Evolutionary conservation across 1,140 invertebrate genomes (phyloP).

Genomic region (Tetragonula clypearis): DNA sequence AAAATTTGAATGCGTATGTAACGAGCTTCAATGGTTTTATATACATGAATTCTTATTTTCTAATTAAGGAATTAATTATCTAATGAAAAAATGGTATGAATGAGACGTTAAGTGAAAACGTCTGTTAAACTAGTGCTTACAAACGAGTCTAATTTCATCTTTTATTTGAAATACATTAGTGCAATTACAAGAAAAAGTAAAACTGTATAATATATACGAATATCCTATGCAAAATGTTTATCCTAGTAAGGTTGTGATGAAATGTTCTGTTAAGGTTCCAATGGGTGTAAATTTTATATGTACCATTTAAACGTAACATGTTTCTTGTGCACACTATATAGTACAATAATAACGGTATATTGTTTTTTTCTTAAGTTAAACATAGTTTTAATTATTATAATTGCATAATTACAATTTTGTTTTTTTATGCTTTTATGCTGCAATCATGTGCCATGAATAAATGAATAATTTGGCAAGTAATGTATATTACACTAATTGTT

Average conservation of each 20-base stretch:
- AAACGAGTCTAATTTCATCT: conserved; percentile 42
- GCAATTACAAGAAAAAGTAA: conserved; percentile 6
- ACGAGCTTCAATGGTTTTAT: conserved; percentile 47
- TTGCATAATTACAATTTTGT: not conserved
- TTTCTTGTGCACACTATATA: conserved; percentile 37
- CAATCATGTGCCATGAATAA: conserved; percentile 49
- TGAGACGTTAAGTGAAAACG: not conserved
- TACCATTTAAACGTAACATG: conserved; percentile 49
- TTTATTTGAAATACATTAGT: conserved; percentile 25
- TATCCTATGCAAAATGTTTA: conserved; percentile 27
- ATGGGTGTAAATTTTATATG: conserved; percentile 59
- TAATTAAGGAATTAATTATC: conserved; percentile 41
- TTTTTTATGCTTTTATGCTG: conserved; percentile 39
- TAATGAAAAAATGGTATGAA: conserved; percentile 33
- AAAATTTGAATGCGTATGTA: conserved; percentile 43
- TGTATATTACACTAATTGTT: not conserved
- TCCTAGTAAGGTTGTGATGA: conserved; percentile 59
- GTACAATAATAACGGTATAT: conserved; percentile 39
- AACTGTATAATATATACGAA: conserved; percentile 36
- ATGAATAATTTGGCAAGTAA: conserved; percentile 21
- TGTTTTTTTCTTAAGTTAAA: conserved; percentile 23
- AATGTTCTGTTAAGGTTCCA: conserved; percentile 47
- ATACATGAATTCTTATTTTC: conserved; percentile 27
- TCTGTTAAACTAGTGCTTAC: conserved; percentile 54
- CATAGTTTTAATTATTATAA: not conserved